Conservation (phyloP, 2,797 vertebrate genomes). For the Merluccius polli region DNA sequence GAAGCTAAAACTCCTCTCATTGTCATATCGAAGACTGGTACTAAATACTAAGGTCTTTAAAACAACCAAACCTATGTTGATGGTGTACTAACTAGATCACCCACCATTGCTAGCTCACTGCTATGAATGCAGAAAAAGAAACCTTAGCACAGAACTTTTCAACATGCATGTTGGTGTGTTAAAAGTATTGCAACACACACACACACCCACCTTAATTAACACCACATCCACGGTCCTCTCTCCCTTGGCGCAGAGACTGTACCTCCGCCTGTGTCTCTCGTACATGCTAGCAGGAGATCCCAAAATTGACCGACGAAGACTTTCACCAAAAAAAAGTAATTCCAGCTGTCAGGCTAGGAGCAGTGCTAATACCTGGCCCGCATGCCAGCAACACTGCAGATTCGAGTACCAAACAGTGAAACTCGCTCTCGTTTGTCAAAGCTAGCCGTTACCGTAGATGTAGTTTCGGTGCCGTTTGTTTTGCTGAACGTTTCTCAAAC, state of each 20-base stretch:
- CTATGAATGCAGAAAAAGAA: not conserved
- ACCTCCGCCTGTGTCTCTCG: conserved; percentile 90
- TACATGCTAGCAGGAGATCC: conserved; percentile 80
- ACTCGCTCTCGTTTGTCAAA: conserved; percentile 6
- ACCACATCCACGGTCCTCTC: conserved; percentile 90
- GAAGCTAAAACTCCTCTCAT: not conserved
- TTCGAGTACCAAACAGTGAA: conserved; percentile 10
- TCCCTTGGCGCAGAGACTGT: conserved; percentile 90
- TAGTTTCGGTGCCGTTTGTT: not conserved
- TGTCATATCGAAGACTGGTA: not conserved
- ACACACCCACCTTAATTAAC: conserved; percentile 86
- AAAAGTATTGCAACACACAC: not conserved
- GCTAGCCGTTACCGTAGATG: not conserved
- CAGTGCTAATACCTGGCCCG: conserved; percentile 5
- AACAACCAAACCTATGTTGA: not conserved
- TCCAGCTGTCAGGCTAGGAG: conserved; percentile 10
- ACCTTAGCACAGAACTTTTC: not conserved
- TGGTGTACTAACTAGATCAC: not conserved
- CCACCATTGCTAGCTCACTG: not conserved
- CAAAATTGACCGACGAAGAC: not conserved
- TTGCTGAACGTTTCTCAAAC: not conserved
- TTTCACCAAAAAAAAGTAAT: not conserved
- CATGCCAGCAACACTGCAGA: conserved; percentile 10
- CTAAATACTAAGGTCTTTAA: not conserved
- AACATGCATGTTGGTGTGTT: not conserved